Conservation (phyloP, 2,113 vertebrate genomes). For the Xiphophorus couchianus region DNA sequence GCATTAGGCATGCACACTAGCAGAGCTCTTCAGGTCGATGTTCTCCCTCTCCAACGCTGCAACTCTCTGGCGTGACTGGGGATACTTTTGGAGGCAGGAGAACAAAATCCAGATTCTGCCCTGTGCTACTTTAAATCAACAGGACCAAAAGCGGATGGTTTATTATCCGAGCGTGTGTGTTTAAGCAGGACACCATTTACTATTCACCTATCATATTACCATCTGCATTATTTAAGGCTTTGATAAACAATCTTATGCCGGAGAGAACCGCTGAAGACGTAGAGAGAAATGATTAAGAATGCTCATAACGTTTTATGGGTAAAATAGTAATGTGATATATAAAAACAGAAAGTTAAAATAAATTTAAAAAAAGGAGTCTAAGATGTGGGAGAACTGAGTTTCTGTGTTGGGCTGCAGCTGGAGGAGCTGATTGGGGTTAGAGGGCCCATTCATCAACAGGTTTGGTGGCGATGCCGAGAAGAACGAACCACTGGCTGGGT, state of each 20-base stretch:
- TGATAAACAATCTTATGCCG: slow-evolving; percentile 65
- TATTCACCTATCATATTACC: slow-evolving; percentile 77
- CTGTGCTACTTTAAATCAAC: slow-evolving; percentile 36
- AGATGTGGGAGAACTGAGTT: not conserved
- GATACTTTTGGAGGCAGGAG: slow-evolving; percentile 52
- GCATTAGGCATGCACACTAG: slow-evolving; percentile 78
- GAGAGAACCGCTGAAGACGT: slow-evolving; percentile 43
- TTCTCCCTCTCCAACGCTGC: slow-evolving; percentile 65
- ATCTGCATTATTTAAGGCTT: slow-evolving; percentile 79
- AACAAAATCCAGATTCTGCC: slow-evolving; percentile 51
- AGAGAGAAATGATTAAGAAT: slow-evolving; percentile 31
- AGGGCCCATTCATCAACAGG: slow-evolving; percentile 43
- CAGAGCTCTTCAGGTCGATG: slow-evolving; percentile 76
- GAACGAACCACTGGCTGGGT: slow-evolving; percentile 45
- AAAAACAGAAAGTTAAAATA: slow-evolving; percentile 20
- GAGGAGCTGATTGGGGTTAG: not conserved
- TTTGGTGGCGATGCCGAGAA: slow-evolving; percentile 38
- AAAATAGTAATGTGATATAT: not conserved
- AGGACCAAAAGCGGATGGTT: slow-evolving; percentile 27
- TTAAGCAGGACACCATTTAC: slow-evolving; percentile 67
- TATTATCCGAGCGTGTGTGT: slow-evolving; percentile 50
- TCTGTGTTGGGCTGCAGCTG: slow-evolving; percentile 8
- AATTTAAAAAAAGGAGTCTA: not conserved
- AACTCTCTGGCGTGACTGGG: slow-evolving; percentile 61
- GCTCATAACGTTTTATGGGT: slow-evolving; percentile 22